Evolutionary conservation across 2,888 invertebrate species (phyloP).

Genomic region (Alloplasta piceator): DNA sequence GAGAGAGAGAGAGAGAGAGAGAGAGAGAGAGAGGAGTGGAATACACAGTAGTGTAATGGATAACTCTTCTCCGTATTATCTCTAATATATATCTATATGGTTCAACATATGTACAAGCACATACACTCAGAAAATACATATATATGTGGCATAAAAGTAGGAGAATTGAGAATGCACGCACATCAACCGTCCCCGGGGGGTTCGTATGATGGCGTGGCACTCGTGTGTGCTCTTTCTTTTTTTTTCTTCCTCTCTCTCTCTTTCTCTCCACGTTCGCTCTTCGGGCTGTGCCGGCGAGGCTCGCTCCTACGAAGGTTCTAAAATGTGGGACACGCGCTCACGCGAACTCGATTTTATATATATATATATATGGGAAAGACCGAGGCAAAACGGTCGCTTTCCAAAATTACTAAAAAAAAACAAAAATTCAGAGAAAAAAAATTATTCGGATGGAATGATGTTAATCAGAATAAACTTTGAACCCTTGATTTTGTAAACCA

Average conservation of each 20-base stretch:
- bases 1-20: constrained; percentile 9
- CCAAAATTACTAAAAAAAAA: too few species aligned
- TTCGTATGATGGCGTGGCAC: constrained; percentile 52
- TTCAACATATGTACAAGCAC: not conserved
- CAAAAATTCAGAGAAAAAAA: too few species aligned
- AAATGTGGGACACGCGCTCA: constrained; percentile 80
- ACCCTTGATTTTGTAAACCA: too few species aligned
- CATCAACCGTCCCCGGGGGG: constrained; percentile 41
- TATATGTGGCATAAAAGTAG: constrained; percentile 8
- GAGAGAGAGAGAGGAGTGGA: constrained; percentile 1
- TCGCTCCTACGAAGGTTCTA: constrained; percentile 73
- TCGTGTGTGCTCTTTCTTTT: constrained; percentile 13
- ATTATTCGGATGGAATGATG: too few species aligned
- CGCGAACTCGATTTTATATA: constrained; percentile 36
- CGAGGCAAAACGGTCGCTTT: too few species aligned
- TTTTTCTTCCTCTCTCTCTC: constrained; percentile 23
- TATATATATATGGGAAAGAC: not conserved
- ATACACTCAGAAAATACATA: not conserved
- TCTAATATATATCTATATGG: not conserved
- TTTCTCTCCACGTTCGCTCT: constrained; percentile 17
- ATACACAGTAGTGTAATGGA: constrained; percentile 23
- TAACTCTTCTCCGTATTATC: constrained; percentile 5
- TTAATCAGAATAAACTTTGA: too few species aligned
- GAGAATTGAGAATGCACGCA: constrained; percentile 62
- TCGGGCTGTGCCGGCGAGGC: constrained; percentile 13